Evolutionary conservation across 2,888 invertebrate species (phyloP), one percentile per base, ranked within the genome.

Genomic region (Deilephila porcellus): DNA sequence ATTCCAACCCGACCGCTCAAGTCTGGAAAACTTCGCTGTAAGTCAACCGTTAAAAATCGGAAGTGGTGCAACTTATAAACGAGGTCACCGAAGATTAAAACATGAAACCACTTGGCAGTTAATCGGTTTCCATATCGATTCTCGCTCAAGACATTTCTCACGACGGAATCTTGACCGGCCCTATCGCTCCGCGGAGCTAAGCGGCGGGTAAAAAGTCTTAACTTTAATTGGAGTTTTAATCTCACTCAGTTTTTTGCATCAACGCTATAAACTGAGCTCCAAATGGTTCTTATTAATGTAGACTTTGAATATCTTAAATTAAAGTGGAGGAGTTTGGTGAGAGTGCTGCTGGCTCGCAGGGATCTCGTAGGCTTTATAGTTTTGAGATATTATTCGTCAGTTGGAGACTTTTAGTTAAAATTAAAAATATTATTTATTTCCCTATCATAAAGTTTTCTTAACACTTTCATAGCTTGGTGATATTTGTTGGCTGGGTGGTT

Each of bases 221-320:
- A 64, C 64, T 64, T 64, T 64, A 64, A 64, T 64, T 64, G 64
- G 64, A 64, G 37, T 64, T 64, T 64, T 20, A 64, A 64, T 64
- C 64, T 64, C 17, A 25, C 14, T 60, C n/a, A 2, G 62, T 62
- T 56, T 62, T 62, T 45, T 45, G 37, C 37, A 64, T 45, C 64
- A 20, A 45, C 19, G 34, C 62, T 32, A 62, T 64, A 64, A 45
- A 64, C 37, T 45, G 45, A 0, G 19, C 63, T 37, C n/a, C 11
- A 20, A 45, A 45, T 37, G 45, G 20, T 45, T 64, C 45, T 64
- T 45, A 56, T 56, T 56, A 64, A 60, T 60, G 60, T 60, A 60
- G 60, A 60, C 29, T 60, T 60, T 60, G 60, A 7, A 45, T 64
- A 45, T 64, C 37, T 64, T 64, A 60, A 60, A 29, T 60, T 29